Evolutionary conservation across 2,888 invertebrate species (phyloP), one percentile per base, ranked within the genome.

Genomic region (Gibbula magus): DNA sequence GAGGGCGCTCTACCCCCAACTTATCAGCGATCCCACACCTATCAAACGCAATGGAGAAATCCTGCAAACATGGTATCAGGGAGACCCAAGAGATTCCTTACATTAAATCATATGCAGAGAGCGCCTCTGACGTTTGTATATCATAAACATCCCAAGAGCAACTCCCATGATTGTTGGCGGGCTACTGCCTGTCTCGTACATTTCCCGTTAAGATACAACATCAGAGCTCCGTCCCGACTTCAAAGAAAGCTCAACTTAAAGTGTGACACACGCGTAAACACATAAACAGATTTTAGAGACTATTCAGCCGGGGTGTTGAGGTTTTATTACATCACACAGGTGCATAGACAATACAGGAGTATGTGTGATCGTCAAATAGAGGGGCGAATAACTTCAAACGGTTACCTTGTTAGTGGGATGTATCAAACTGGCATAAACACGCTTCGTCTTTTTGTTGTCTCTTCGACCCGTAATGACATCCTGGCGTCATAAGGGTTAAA

Each of bases 141-240:
- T 70, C 70, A 70, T 70, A 70, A 70, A 70, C 35, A 70, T 70
- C 70, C 35, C 18, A 20, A 35, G 70, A 32, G 70, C 39, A 35
- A 32, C 70, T 35, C 70, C 70, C 70, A n/a, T 35, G 70, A 35
- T 70, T 70, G 70, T 70, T 20, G 35, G 39, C 20, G 35, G 35
- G 70, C 70, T 32, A 35, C 35, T 32, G 32, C 70, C 20, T 70
- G 70, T 70, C 70, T 35, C 70, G 18, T 70, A 70, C 70, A 70
- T 35, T 70, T 70, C 70, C 70, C 70, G 70, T 70, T 70, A 70
- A 70, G 70, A 70, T 70, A 70, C 39, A 70, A 70, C 70, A 35
- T 70, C 39, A 70, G 70, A 70, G 70, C 29, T 32, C n/a, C 22
- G n/a, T 20, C 39, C 10, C 20, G 20, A 70, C 35, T 35, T 70